These are phyloP conservation scores for Parazoanthus swiftii DNA, from an alignment of 92 coral and sea anemone genomes.

Conservation along the genomic window DNA sequence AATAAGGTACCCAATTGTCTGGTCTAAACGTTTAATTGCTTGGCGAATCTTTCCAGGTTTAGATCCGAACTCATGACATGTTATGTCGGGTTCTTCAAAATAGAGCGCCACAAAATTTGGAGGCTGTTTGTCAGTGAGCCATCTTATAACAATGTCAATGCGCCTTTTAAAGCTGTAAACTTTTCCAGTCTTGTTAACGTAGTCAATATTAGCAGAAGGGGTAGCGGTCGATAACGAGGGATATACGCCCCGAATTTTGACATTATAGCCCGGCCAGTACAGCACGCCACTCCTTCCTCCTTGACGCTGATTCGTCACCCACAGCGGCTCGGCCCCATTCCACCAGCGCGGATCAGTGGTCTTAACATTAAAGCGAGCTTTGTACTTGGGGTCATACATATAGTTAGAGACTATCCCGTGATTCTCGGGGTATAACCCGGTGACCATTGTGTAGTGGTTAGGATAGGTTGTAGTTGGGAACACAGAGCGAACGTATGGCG, in stretches of 20 bases:
- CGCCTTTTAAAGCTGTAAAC: slow-evolving; percentile 62
- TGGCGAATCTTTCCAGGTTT: slow-evolving; percentile 47
- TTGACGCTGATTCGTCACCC: slow-evolving; percentile 87
- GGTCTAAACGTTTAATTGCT: slow-evolving; percentile 61
- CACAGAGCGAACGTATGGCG: slow-evolving; percentile 67
- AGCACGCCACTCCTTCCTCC: slow-evolving; percentile 80
- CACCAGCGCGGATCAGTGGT: slow-evolving; percentile 87
- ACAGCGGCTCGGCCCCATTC: slow-evolving; percentile 82
- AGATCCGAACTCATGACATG: slow-evolving; percentile 69
- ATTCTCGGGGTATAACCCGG: slow-evolving; percentile 86
- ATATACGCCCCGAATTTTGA: slow-evolving; percentile 59
- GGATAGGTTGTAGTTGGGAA: slow-evolving; percentile 87
- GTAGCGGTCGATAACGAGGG: slow-evolving; percentile 52
- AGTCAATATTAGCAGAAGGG: slow-evolving; percentile 58
- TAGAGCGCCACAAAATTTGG: slow-evolving; percentile 83
- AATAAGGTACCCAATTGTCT: slow-evolving; percentile 64
- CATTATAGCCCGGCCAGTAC: slow-evolving; percentile 90
- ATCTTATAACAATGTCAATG: slow-evolving; percentile 57
- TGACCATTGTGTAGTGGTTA: slow-evolving; percentile 79
- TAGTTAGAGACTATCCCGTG: slow-evolving; percentile 86
- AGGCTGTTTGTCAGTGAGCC: slow-evolving; percentile 75
- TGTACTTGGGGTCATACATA: slow-evolving; percentile 79
- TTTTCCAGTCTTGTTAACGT: slow-evolving; percentile 53
- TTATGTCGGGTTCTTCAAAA: slow-evolving; percentile 83
- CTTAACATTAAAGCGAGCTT: slow-evolving; percentile 58